phyloP scores from a whole-genome alignment of 1,140 invertebrate species.

The Cotesia typhae region DNA sequence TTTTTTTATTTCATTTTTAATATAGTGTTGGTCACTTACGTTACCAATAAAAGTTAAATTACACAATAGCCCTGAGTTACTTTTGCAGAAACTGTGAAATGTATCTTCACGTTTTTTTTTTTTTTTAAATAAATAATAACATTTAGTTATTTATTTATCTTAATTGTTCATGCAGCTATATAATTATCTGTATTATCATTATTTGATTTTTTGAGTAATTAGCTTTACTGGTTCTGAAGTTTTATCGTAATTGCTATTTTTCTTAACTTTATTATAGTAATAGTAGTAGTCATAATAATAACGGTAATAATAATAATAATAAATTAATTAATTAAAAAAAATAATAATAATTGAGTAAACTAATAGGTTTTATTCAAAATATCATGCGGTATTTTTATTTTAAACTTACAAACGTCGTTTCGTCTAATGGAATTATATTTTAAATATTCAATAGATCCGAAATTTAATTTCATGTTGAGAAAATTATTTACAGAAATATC shows the following conservation, averaged over 20 bases:
- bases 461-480: no score
- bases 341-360: no score
- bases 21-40: background rate
- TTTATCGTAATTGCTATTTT: background rate
- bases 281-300: no score
- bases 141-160: slow-evolving; percentile 19
- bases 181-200: background rate
- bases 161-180: slow-evolving; percentile 44
- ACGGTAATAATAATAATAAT: background rate
- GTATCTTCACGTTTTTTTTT: slow-evolving; percentile 48
- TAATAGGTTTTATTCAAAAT: no score
- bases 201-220: slow-evolving; percentile 8
- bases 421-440: no score
- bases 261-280: no score
- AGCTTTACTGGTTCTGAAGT: slow-evolving; percentile 16
- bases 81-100: slow-evolving; percentile 60
- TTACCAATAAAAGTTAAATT: slow-evolving; percentile 16
- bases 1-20: background rate
- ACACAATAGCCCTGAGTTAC: slow-evolving; percentile 56
- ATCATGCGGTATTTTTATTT: no score
- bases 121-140: slow-evolving; percentile 14
- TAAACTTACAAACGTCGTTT: no score
- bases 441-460: no score
- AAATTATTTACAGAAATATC: no score
- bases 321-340: no score